Percentiles rank a stretch among this genome's conserved stretches.
These are phyloP conservation scores for Notospermus geniculatus DNA, from an alignment of 1,140 invertebrate genomes.

Conservation along the genomic window DNA sequence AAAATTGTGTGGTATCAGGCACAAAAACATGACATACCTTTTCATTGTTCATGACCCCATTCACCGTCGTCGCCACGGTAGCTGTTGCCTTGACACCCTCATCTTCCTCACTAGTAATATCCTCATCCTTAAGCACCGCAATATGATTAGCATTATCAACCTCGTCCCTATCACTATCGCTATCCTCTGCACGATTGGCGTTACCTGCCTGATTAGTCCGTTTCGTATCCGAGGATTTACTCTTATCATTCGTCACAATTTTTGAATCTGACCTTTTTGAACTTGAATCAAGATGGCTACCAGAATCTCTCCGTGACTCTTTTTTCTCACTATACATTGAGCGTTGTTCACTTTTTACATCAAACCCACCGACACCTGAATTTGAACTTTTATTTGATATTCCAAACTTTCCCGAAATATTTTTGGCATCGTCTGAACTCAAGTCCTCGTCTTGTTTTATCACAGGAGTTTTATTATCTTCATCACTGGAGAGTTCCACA, in stretches of 20 bases:
- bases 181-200: conserved; percentile 7
- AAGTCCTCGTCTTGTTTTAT: background rate
- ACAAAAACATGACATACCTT: conserved; percentile 2
- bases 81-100: conserved; percentile 10
- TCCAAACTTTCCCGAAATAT: conserved; percentile 4
- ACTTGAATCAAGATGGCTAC: background rate
- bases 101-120: conserved; percentile 16
- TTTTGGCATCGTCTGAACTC: conserved; percentile 2
- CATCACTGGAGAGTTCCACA: conserved; percentile 41
- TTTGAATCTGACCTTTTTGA: background rate
- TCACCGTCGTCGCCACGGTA: background rate
- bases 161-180: conserved; percentile 21
- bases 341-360: background rate
- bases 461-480: conserved; percentile 26
- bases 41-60: background rate
- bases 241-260: background rate
- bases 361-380: conserved; percentile 28
- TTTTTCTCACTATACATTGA: conserved; percentile 1
- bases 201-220: conserved; percentile 7
- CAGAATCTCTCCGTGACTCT: background rate
- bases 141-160: conserved; percentile 12
- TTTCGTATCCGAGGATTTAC: background rate
- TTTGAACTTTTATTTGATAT: conserved; percentile 14
- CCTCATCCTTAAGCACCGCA: conserved; percentile 3
- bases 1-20: background rate